phyloP scores from a whole-genome alignment of 92 coral and sea anemone species.

The Metridium senile region DNA sequence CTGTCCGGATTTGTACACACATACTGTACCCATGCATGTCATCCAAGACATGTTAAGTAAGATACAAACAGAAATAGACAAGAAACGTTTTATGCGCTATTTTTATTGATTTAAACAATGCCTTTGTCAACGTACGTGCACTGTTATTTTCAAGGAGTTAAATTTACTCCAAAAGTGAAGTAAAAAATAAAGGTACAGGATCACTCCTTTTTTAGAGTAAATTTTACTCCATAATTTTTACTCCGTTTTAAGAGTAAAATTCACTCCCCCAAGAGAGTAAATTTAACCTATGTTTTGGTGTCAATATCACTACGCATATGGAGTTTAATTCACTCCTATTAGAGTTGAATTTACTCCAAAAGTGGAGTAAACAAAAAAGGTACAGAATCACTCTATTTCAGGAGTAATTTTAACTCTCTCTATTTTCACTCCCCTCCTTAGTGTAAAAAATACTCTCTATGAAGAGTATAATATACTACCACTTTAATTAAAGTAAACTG shows the following conservation, averaged over 20 bases:
- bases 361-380: not conserved
- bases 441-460: no score
- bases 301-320: not conserved
- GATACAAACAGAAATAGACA: no score
- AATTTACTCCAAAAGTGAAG: constrained; percentile 71
- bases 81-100: no score
- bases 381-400: constrained; percentile 1
- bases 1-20: no score
- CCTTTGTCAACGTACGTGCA: no score
- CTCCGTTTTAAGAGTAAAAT: not conserved
- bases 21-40: no score
- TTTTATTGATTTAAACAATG: no score
- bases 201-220: constrained; percentile 61
- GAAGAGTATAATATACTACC: no score
- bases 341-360: constrained; percentile 8
- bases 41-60: no score
- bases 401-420: constrained; percentile 1
- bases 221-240: not conserved
- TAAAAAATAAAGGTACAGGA: constrained; percentile 72
- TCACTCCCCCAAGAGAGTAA: not conserved
- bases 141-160: constrained; percentile 84
- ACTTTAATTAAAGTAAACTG: no score
- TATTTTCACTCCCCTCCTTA: not conserved
- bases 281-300: not conserved
- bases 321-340: constrained; percentile 40